Base-by-base conservation (phyloP, 2,113 vertebrate genomes). In the Apaloderma vittatum region DNA sequence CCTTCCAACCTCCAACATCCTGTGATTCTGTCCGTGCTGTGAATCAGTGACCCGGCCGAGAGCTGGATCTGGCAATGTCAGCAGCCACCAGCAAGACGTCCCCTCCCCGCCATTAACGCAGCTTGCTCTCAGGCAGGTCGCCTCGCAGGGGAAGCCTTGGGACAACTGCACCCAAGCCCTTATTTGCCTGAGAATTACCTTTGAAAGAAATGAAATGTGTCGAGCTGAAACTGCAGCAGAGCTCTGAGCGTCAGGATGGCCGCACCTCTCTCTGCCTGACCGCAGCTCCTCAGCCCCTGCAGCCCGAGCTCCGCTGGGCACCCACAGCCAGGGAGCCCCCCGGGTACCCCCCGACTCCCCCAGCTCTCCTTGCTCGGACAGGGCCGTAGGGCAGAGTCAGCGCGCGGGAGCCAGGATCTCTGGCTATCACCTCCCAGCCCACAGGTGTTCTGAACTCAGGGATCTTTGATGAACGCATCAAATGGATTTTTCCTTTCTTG, bases 291-390 rank as follows among this genome's bases (percentile, higher is more conserved):
- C 54, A 51, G 67, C 15, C 62, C n/a, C 79, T n/a, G 17, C 19
- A 85, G 75, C 75, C 23, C 48, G 26, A 76, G 23, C 0, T n/a
- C 21, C 19, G 40, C 0, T 0, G 4, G 36, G 27, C 4, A 29
- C 15, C 45, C 80, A 22, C 32, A 40, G 40, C 40, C 40, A 40
- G 40, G 40, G 40, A 40, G 8, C 40, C 40, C 40, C 40, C 40
- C 11, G 10, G 40, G 40, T 40, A 40, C 40, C 40, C 40, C 16
- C 54, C 14, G 34, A 15, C 22, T 24, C 32, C 52, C 48, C 29
- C 1, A 11, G 45, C 45, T 34, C 86, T 73, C 86, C 23, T 3
- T 58, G 3, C 83, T 52, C 63, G 29, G 23, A 19, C 54, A 36
- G 1, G 5, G 72, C 46, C 75, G 15, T 17, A 17, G 14, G 45